A percentile compares a stretch with the other conserved stretches of the same genome.
Conservation (phyloP, 1,140 invertebrate species). For the Papilio machaon region DNA sequence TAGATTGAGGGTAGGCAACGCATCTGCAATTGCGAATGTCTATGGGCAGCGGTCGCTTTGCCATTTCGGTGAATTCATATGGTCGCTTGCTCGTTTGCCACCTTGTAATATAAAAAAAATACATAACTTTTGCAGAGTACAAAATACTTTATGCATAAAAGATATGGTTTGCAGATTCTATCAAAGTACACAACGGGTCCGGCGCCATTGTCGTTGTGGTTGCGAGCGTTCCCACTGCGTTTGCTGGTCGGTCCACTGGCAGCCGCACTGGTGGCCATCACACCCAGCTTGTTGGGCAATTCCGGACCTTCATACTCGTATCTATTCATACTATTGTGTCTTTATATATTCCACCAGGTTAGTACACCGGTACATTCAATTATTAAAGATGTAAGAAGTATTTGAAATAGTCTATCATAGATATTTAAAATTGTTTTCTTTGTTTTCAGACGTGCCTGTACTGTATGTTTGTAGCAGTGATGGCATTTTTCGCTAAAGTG, state of each 20-base stretch:
- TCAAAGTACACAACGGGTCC: conserved; percentile 94
- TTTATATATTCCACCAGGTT: conserved; percentile 96
- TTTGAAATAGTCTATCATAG: conserved; percentile 16
- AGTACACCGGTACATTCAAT: conserved; percentile 43
- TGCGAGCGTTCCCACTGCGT: conserved; percentile 94
- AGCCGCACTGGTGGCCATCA: conserved; percentile 92
- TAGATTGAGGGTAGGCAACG: no score
- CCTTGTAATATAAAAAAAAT: no score
- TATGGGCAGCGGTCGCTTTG: no score
- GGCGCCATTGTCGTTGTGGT: conserved; percentile 93
- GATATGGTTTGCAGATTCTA: conserved; percentile 62
- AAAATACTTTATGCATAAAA: no score
- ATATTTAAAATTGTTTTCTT: conserved; percentile 31
- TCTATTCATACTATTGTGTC: conserved; percentile 89
- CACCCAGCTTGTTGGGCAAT: conserved; percentile 87
- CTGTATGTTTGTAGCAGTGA: conserved; percentile 87
- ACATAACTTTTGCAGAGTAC: no score
- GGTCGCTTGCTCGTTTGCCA: no score
- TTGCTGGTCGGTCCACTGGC: conserved; percentile 93
- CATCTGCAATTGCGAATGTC: no score
- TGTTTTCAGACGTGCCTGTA: conserved; percentile 84
- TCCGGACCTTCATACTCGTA: conserved; percentile 85
- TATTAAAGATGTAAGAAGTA: not conserved
- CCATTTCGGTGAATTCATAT: no score
- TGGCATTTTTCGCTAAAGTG: conserved; percentile 88